Base-by-base conservation (phyloP, 2,113 vertebrate species). In the Corythaixoides concolor region DNA sequence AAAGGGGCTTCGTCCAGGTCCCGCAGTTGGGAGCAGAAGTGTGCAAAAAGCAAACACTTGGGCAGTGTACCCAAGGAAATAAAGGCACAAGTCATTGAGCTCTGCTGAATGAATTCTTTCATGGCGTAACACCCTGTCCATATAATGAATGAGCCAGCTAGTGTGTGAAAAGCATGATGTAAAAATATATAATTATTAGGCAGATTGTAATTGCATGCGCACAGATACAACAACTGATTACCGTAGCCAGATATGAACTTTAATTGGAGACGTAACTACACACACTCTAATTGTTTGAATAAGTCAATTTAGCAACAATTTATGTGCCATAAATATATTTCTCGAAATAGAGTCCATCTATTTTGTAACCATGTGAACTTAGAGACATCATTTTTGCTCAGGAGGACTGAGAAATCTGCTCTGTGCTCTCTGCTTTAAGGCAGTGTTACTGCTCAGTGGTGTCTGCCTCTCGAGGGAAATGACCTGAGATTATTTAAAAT, bases 201-300 rank as follows among this genome's bases (percentile, higher is more conserved):
- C 97, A 98, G 97, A 95, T 92, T 97, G 98, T 98, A 98, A 99
- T 98, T 98, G 98, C 98, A 95, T 97, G 97, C 98, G 98, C 98
- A 98, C 97, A 98, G 97, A 96, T 93, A 90, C 94, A 97, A 69
- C 98, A 93, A 89, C 97, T 97, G 98, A 98, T 99, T 99, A 98
- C 98, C 98, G 96, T 97, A 97, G 96, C 98, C 98, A 96, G 98
- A 98, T 96, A 93, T 95, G 98, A 98, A 98, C 98, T 98, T 98
- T 98, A 99, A 98, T 98, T 99, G 99, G 98, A 98, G 98, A 97
- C 97, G 97, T 98, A 98, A 98, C 98, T 98, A 97, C 98, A 98
- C 98, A 98, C 97, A 97, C 98, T 98, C 97, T 97, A 98, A 98
- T 99, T 99, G 98, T 98, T 98, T 98, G 98, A 99, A 98, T 98